Evolutionary conservation across 2,113 vertebrate genomes (phyloP), one percentile per base, ranked within the genome.

Genomic region (Coptodon bakossiorum): DNA sequence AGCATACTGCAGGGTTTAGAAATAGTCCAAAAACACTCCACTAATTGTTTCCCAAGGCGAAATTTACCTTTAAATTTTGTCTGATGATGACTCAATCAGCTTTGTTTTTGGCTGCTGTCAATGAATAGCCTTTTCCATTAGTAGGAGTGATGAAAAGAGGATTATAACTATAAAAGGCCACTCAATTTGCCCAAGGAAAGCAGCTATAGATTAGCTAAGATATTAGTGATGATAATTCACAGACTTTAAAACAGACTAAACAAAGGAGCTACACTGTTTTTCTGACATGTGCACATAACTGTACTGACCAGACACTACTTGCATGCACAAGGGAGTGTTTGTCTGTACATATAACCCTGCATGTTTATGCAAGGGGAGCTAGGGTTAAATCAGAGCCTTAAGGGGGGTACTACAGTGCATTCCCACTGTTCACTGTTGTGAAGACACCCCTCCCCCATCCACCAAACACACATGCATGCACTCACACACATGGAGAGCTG

Each of bases 401-500:
- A 88, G 36, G 40, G 73, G 81, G 57, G 83, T 19, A 83, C 63
- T 56, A 87, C 87, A 90, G 91, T 91, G 80, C 81, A 87, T 92
- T 94, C 89, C 86, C 92, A 91, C 91, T 92, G 88, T 92, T 90
- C 45, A 90, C 84, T 81, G 90, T 93, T 86, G 50, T 88, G 50
- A 86, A 93, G 57, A 80, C 31, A 66, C 88, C 88, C 92, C 83
- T 91, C 95, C 93, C 92, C 94, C 92, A 92, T 38, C 71, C 24
- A 27, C 79, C 24, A 48, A 85, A 79, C 80, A 89, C 86, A 81
- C 14, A 6, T 56, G 50, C 91, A 80, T 3, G 27, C 79, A 59
- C 90, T 22, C 88, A 88, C 92, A 86, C 86, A 80, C 84, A 86
- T 4, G 9, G 85, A 85, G 50, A 57, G 76, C n/a, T 22, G 17